Percentiles rank a stretch among this genome's conserved stretches.
Conservation (phyloP, 2,113 vertebrate species). For the Mobula birostris region DNA sequence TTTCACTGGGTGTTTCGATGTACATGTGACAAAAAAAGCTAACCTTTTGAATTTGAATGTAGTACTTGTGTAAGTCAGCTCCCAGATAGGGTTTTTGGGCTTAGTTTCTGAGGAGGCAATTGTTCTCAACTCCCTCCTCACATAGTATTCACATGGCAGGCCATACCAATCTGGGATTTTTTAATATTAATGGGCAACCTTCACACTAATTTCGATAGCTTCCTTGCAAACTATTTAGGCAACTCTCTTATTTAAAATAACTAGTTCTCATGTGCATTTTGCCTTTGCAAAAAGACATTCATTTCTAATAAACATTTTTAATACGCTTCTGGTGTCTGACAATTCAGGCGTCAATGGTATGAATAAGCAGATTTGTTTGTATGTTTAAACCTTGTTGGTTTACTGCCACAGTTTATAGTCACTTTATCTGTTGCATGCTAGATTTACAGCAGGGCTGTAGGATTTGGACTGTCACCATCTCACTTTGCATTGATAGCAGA, state of each 20-base stretch:
- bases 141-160: no score
- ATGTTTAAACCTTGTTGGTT: neutral
- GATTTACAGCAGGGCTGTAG: neutral
- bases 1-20: no score
- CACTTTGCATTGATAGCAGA: slow-evolving; percentile 1
- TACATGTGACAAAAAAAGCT: no score
- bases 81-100: neutral
- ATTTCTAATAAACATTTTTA: neutral
- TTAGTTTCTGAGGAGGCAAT: neutral
- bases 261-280: neutral
- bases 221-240: neutral
- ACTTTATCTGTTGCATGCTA: slow-evolving; percentile 28
- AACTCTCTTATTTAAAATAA: neutral
- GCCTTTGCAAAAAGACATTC: neutral
- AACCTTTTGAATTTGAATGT: no score
- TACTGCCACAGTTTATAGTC: slow-evolving; percentile 3
- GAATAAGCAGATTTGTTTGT: neutral
- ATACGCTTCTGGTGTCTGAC: neutral
- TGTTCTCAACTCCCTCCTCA: no score
- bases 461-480: neutral
- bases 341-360: neutral
- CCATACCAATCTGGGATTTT: neutral
- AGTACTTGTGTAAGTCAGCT: neutral
- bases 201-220: neutral
- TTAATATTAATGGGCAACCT: neutral